These are phyloP conservation scores for Nomada fucata DNA, from an alignment of 2,888 invertebrate species.

Conservation along the genomic window DNA sequence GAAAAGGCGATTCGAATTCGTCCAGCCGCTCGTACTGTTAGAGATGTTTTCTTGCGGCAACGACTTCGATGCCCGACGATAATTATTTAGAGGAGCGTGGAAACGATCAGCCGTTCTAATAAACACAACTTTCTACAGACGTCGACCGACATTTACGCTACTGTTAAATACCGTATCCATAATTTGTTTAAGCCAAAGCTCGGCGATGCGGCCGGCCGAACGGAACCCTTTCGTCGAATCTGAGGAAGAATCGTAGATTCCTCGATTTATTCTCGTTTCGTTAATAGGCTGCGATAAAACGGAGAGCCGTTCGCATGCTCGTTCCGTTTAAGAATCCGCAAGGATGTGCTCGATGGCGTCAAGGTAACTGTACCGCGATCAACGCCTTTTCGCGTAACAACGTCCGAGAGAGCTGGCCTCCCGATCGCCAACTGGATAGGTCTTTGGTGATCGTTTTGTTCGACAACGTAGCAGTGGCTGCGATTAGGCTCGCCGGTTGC, in stretches of 20 bases:
- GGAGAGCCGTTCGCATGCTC: constrained; percentile 53
- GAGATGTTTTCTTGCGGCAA: no score
- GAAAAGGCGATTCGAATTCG: background rate
- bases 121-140: no score
- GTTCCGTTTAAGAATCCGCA: constrained; percentile 56
- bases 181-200: no score
- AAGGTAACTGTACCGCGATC: constrained; percentile 78
- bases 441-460: constrained; percentile 62
- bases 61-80: no score
- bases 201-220: no score
- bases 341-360: constrained; percentile 74
- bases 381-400: constrained; percentile 74
- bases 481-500: constrained; percentile 52
- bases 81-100: no score
- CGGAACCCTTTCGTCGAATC: background rate
- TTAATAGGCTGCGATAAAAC: constrained; percentile 44
- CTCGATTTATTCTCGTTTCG: constrained; percentile 36
- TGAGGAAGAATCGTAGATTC: background rate
- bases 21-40: background rate
- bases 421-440: constrained; percentile 50
- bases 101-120: no score
- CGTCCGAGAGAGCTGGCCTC: constrained; percentile 24
- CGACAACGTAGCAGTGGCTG: constrained; percentile 34
- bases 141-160: no score
- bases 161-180: no score